These are phyloP conservation scores for Protophormia terraenovae DNA, from an alignment of 2,888 invertebrate genomes.

Conservation along the genomic window DNA sequence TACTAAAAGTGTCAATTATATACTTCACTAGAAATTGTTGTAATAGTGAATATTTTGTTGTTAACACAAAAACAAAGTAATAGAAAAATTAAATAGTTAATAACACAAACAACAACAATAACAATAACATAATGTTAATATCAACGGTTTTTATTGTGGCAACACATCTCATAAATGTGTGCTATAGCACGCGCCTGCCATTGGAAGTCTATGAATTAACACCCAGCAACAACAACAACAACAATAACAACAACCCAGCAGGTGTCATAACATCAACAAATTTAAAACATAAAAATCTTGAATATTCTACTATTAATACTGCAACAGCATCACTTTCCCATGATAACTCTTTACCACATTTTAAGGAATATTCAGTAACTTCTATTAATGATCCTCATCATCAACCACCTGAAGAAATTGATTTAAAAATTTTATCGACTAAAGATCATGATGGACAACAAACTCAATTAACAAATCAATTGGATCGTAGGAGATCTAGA, in stretches of 20 bases:
- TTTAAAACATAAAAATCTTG: constrained; percentile 74
- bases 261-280: constrained; percentile 37
- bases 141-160: constrained; percentile 69
- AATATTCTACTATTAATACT: constrained; percentile 75
- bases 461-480: constrained; percentile 64
- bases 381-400: neutral
- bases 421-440: constrained; percentile 42
- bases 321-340: constrained; percentile 24
- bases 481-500: constrained; percentile 79
- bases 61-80: constrained; percentile 20
- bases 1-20: constrained; percentile 76
- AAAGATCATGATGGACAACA: constrained; percentile 24
- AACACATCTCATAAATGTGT: constrained; percentile 72
- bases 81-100: constrained; percentile 8
- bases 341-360: constrained; percentile 39
- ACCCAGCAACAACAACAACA: constrained; percentile 68
- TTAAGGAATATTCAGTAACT: constrained; percentile 5
- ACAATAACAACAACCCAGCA: constrained; percentile 50
- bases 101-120: constrained; percentile 55
- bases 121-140: constrained; percentile 55
- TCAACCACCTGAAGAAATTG: constrained; percentile 28
- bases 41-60: neutral
- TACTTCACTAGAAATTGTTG: constrained; percentile 58
- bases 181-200: constrained; percentile 78
- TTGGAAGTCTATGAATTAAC: constrained; percentile 80